Evolutionary conservation across 2,888 invertebrate genomes (phyloP), one percentile per base, ranked within the genome.

Genomic region (Elmis aenea): DNA sequence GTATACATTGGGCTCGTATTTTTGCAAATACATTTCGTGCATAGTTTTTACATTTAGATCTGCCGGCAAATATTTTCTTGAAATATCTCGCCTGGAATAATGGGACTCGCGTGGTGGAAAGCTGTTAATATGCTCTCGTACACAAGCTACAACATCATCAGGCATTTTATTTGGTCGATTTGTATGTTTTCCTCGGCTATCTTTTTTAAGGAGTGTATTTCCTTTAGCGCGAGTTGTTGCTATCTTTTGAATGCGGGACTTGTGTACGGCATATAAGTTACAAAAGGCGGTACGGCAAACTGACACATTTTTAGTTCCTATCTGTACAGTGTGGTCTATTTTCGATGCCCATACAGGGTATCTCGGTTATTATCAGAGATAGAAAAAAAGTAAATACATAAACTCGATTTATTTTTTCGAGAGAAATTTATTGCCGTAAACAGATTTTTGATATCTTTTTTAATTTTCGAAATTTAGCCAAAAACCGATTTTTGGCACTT

Each of bases 91-190:
- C 12, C 28, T 18, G 2, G 20, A 9, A 8, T 28, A 20, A 28
- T 28, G 28, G 1, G 28, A 28, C 12, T 2, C 8, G 20, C 3
- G 3, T 10, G 2, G 12, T 6, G 28, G 11, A 28, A 28, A n/a
- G n/a, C n/a, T n/a, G n/a, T n/a, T n/a, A n/a, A 28, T 27, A 15
- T 27, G 27, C 2, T 27, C 16, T 2, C 8, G 2, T 15, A 27
- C 14, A 15, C 1, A 2, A 2, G 15, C 14, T 2, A 27, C 14
- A 10, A 27, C 2, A 11, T 27, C 15, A 14, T 3, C 15, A 13
- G 3, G 13, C 3, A 27, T 15, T 27, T 14, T 14, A 9, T 27
- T 27, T 9, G 27, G 27, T 4, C 27, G 15, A n/a, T 27, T 27
- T 4, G 8, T 15, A 9, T 27, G 27, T 27, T 27, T 14, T 15